Percentiles rank a stretch among this genome's conserved stretches.
Evolutionary conservation across 1,140 invertebrate genomes (phyloP).

Genomic region (Cyclina sinensis): DNA sequence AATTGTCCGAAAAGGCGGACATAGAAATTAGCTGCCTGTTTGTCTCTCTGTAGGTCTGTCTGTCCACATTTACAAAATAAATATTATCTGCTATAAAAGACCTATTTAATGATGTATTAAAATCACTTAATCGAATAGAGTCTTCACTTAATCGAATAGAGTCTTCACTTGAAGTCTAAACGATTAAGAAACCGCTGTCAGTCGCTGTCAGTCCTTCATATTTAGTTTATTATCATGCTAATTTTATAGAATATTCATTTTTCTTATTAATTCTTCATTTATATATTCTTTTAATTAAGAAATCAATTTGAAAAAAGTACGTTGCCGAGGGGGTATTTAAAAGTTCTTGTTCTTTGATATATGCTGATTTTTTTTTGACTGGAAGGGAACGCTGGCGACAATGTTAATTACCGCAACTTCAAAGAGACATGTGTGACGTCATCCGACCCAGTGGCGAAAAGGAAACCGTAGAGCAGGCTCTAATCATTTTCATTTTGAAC

Average conservation of each 20-base stretch:
- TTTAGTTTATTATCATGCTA: constrained; percentile 27
- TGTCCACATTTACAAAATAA: constrained; percentile 43
- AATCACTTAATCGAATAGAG: constrained; percentile 1
- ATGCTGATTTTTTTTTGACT: not conserved
- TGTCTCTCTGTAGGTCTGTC: constrained; percentile 22
- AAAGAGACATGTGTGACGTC: constrained; percentile 24
- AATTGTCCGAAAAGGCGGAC: constrained; percentile 38
- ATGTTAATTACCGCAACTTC: constrained; percentile 28
- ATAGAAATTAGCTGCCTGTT: constrained; percentile 46
- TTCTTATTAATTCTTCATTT: constrained; percentile 31
- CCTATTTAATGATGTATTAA: not conserved
- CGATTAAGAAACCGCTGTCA: not conserved
- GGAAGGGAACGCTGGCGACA: constrained; percentile 32
- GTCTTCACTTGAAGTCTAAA: not conserved
- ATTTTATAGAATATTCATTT: constrained; percentile 32
- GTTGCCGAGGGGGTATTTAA: constrained; percentile 7
- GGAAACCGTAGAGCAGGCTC: not conserved
- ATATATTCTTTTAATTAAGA: constrained; percentile 12
- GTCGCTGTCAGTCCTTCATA: not conserved
- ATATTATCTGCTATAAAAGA: constrained; percentile 33
- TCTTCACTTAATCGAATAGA: no score
- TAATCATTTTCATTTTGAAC: constrained; percentile 33
- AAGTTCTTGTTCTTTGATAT: constrained; percentile 18
- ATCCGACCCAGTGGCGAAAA: not conserved
- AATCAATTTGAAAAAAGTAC: constrained; percentile 35